These are phyloP conservation scores for Andrena chrysosceles DNA, from an alignment of 2,888 invertebrate genomes.

Conservation along the genomic window DNA sequence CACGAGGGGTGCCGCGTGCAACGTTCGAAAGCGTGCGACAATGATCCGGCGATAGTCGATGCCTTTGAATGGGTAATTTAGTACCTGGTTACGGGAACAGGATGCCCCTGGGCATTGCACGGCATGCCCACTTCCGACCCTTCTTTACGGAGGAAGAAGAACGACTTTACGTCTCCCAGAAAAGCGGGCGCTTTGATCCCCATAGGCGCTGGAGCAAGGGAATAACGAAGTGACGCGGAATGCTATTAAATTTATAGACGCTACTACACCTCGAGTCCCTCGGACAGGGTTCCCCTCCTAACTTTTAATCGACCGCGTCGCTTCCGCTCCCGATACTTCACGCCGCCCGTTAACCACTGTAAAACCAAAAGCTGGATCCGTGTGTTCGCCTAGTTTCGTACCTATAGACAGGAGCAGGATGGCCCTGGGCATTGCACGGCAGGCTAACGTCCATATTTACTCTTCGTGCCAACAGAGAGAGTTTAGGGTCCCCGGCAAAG, in stretches of 20 bases:
- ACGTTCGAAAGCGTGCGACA: not conserved
- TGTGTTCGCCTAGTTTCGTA: constrained; percentile 71
- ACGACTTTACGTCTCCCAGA: constrained; percentile 77
- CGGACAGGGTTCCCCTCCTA: constrained; percentile 69
- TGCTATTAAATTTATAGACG: constrained; percentile 25
- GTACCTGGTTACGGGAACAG: constrained; percentile 91
- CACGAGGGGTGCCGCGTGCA: not conserved
- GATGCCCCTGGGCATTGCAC: constrained; percentile 91
- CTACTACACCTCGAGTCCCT: constrained; percentile 26
- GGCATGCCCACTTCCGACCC: constrained; percentile 86
- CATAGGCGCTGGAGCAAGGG: constrained; percentile 70
- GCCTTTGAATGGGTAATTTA: constrained; percentile 43
- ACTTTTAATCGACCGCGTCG: not conserved
- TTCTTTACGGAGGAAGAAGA: constrained; percentile 72
- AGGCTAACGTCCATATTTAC: constrained; percentile 82
- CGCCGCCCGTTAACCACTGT: not conserved
- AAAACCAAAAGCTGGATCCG: not conserved
- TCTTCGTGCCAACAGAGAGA: constrained; percentile 80
- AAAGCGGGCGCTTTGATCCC: constrained; percentile 79
- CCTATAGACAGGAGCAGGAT: constrained; percentile 85
- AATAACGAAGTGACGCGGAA: constrained; percentile 51
- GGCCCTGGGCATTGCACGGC: constrained; percentile 86
- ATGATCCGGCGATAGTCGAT: constrained; percentile 25
- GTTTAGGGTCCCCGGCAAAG: constrained; percentile 87
- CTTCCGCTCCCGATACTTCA: not conserved